Conservation (phyloP, 2,113 vertebrate genomes). For the Gymnocephalus cernua region DNA sequence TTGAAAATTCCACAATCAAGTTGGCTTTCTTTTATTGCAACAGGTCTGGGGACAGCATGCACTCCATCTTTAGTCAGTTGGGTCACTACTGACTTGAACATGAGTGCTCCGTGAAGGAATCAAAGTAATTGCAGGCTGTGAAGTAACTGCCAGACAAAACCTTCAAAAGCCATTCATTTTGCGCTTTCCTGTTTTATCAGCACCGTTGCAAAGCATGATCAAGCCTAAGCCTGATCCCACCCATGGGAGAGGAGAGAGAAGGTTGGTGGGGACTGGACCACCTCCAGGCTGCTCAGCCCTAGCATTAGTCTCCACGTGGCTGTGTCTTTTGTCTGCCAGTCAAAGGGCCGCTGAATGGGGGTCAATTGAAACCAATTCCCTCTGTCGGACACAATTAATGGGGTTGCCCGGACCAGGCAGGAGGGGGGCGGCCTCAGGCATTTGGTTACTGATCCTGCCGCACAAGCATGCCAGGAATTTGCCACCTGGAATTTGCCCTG, state of each 20-base stretch:
- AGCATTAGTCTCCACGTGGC: conserved; percentile 87
- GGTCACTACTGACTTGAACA: background rate
- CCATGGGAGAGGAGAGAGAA: conserved; percentile 65
- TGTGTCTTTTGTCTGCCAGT: conserved; percentile 82
- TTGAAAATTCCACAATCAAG: background rate
- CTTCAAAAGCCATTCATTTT: conserved; percentile 44
- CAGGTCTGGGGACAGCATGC: background rate
- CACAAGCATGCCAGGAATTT: conserved; percentile 80
- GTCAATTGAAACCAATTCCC: conserved; percentile 86
- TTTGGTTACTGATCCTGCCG: conserved; percentile 81
- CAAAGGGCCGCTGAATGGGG: conserved; percentile 84
- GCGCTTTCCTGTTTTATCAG: conserved; percentile 64
- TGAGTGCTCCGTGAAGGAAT: background rate
- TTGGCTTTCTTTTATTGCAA: background rate
- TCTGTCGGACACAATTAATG: conserved; percentile 84
- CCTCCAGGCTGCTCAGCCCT: conserved; percentile 76
- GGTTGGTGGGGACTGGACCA: conserved; percentile 69
- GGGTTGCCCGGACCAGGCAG: conserved; percentile 60
- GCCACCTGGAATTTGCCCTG: conserved; percentile 76
- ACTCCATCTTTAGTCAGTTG: conserved; percentile 1
- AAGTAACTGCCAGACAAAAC: conserved; percentile 31
- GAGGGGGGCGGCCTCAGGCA: conserved; percentile 63
- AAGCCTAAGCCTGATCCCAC: conserved; percentile 67
- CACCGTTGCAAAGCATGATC: conserved; percentile 76
- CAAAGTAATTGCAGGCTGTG: conserved; percentile 35